Percentiles rank a stretch among this genome's conserved stretches.
phyloP scores from a whole-genome alignment of 2,888 invertebrate species.

The Himalopsyche japonica region DNA sequence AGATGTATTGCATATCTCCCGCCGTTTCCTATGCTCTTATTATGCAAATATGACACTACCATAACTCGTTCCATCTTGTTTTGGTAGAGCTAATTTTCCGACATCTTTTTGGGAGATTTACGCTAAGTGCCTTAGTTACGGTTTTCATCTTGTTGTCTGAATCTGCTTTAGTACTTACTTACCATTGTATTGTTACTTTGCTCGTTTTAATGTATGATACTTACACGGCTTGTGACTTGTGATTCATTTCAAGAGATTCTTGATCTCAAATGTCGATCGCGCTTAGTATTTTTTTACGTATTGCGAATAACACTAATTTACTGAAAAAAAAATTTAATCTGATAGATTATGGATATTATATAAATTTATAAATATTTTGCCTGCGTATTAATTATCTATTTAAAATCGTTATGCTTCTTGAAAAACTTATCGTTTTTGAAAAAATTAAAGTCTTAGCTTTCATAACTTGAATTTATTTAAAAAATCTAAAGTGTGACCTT shows the following conservation, averaged over 20 bases:
- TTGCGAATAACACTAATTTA: too few species aligned
- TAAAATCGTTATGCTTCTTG: too few species aligned
- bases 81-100: slow-evolving; percentile 24
- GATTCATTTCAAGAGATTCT: not conserved
- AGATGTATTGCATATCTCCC: slow-evolving; percentile 35
- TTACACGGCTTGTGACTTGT: not conserved
- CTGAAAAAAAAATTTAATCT: too few species aligned
- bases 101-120: slow-evolving; percentile 29
- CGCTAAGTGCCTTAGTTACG: slow-evolving; percentile 23
- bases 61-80: slow-evolving; percentile 30
- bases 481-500: too few species aligned
- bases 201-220: not conserved
- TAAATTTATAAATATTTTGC: too few species aligned
- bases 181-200: not conserved
- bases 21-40: slow-evolving; percentile 21
- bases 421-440: too few species aligned
- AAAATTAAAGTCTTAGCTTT: too few species aligned
- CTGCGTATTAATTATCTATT: too few species aligned
- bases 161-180: not conserved
- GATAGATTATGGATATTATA: too few species aligned
- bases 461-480: too few species aligned
- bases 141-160: slow-evolving; percentile 5
- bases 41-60: slow-evolving; percentile 33
- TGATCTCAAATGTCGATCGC: too few species aligned
- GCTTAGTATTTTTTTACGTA: too few species aligned